These are phyloP conservation scores for Hyles euphorbiae DNA, from an alignment of 1,140 invertebrate genomes.

Conservation along the genomic window DNA sequence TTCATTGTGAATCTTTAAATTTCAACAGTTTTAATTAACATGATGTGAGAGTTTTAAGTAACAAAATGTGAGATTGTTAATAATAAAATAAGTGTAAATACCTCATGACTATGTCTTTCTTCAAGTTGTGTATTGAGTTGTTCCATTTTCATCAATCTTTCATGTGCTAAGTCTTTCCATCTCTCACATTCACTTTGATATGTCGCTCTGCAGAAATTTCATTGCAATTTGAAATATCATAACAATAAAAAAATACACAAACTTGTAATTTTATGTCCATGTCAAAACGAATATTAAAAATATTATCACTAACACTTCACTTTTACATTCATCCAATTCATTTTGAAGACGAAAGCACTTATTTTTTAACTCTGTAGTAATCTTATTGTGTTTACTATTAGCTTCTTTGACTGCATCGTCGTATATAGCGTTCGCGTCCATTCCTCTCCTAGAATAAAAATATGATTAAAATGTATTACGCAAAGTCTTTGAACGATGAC, in stretches of 20 bases:
- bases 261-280: no score
- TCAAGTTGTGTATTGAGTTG: slow-evolving; percentile 59
- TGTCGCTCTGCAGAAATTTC: slow-evolving; percentile 32
- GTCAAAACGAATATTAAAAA: neutral
- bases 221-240: neutral
- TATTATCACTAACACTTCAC: slow-evolving; percentile 49
- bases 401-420: slow-evolving; percentile 42
- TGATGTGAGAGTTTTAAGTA: no score
- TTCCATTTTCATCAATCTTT: slow-evolving; percentile 68
- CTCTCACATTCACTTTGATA: slow-evolving; percentile 59
- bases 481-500: slow-evolving; percentile 13
- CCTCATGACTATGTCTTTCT: slow-evolving; percentile 63
- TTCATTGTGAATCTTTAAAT: no score
- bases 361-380: slow-evolving; percentile 62
- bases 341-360: slow-evolving; percentile 64
- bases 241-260: no score
- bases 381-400: slow-evolving; percentile 50
- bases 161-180: slow-evolving; percentile 65
- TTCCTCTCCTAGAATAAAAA: slow-evolving; percentile 47
- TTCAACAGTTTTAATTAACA: no score
- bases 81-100: slow-evolving; percentile 16
- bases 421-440: slow-evolving; percentile 24
- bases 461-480: slow-evolving; percentile 25
- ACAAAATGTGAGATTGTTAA: neutral
- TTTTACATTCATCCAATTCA: slow-evolving; percentile 52